Conservation (phyloP, 2,888 invertebrate species). For the Cacoxenus indagator region DNA sequence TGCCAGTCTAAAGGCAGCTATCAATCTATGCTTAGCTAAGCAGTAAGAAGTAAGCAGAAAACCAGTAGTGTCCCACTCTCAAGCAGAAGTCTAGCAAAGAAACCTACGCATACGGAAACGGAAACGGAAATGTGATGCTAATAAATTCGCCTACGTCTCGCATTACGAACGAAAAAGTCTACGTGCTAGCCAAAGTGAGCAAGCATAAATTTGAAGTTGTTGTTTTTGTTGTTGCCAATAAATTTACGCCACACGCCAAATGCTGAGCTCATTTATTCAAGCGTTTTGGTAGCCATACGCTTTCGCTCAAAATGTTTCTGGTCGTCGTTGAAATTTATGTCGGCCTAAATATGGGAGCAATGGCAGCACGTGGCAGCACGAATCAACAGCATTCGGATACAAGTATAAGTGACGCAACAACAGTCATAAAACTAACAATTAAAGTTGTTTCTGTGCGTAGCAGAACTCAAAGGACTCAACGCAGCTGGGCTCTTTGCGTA, state of each 20-base stretch:
- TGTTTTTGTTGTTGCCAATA: neutral
- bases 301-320: neutral
- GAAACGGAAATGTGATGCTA: slow-evolving; percentile 37
- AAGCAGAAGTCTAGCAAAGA: neutral
- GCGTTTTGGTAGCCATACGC: neutral
- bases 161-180: neutral
- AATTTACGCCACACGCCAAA: slow-evolving; percentile 6
- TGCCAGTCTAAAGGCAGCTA: neutral
- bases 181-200: too few relatives aligned
- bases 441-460: slow-evolving; percentile 48
- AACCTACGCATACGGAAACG: slow-evolving; percentile 30
- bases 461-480: too few relatives aligned
- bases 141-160: slow-evolving; percentile 34
- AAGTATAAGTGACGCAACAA: neutral
- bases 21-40: slow-evolving; percentile 2
- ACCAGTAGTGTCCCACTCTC: too few relatives aligned
- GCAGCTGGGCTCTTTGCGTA: too few relatives aligned
- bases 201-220: neutral
- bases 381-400: slow-evolving; percentile 10
- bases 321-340: neutral
- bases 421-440: slow-evolving; percentile 47
- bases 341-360: slow-evolving; percentile 4
- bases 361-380: slow-evolving; percentile 22
- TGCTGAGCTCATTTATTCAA: neutral
- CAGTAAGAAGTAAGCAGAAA: neutral